Base-by-base conservation (phyloP, 2,888 invertebrate genomes). In the Endomychus coccineus region DNA sequence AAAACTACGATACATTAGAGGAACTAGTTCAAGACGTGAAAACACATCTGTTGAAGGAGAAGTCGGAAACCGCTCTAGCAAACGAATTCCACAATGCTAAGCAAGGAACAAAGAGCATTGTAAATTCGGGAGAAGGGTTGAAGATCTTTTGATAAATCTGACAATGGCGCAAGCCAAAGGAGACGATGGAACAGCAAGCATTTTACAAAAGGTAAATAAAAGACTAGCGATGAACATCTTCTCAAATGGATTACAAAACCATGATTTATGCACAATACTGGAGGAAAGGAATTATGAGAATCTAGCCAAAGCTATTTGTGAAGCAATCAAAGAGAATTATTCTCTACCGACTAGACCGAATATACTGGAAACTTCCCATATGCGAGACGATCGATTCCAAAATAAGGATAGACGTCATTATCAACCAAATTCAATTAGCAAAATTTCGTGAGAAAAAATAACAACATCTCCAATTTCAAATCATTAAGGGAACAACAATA, bases 191-290 rank as follows among this genome's bases (percentile, higher is more conserved):
- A 29, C 40, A 3, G 11, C 27, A n/a, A 19, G 27, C 21, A 36
- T 43, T 25, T 32, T 46, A 14, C 36, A 29, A 28, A 3, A 7
- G 10, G 37, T 36, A 4, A 49, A 48, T 31, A 45, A 48, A 37
- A 48, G 47, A 41, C 33, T 44, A 16, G 48, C 46, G 4, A 42
- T 48, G 13, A 40, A 42, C 38, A 27, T 43, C 10, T 49, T 49
- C 31, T 37, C 46, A 6, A 45, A 43, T 22, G 46, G 48, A 2
- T 32, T 49, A 22, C 33, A 27, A 27, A 39, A 44, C 34, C 4
- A n/a, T 1, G 31, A 44, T 11, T 17, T 46, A 16, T 16, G 36
- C 27, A 43, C 40, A 6, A 43, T 45, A 2, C 27, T 46, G 16
- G 44, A 46, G 28, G 37, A 39, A 1, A 25, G 46, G 27, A 43